Evolutionary conservation across 2,888 invertebrate genomes (phyloP), one percentile per base, ranked within the genome.

Genomic region (Drosophila stalkeri): DNA sequence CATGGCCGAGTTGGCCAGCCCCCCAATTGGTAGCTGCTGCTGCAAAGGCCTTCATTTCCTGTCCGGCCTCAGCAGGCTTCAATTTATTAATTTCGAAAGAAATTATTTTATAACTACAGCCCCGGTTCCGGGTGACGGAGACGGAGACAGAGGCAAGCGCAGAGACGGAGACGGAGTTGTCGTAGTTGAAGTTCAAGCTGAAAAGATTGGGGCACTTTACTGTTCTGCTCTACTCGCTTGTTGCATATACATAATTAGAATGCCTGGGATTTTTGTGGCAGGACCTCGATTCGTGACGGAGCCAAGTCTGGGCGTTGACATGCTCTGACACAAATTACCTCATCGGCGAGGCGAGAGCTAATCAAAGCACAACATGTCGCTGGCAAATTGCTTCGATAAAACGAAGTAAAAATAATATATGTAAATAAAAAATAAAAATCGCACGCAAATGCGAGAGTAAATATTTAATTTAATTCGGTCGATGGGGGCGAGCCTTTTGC

Each of bases 361-460:
- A 90, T 86, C 90, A 86, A 90, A 86, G 83, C 78, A 70, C 75
- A 84, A 82, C 85, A 90, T 90, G 86, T 86, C 75, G 68, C 72
- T 2, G 71, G 59, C 64, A 82, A 89, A 80, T 84, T 87, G 89
- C 89, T 71, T 64, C 66, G 66, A 67, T 74, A 76, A 81, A 76
- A 20, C 56, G 68, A 55, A 64, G 72, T 27, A 41, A 20, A n/a
- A 54, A 35, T 12, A 8, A n/a, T 33, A 41, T n/a, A 41, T 14
- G 16, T 7, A 41, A 41, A 14, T 41, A 41, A 39, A 55, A 55
- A 41, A 27, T 64, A 66, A 65, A 81, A 84, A 89, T 89, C 74
- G 83, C 86, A 85, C 72, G 90, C 89, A 85, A 85, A 85, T 90
- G 90, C 67, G 78, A 88, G 87, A 88, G 89, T 89, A 83, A 90